A percentile compares a stretch with the other conserved stretches of the same genome.
These are phyloP conservation scores for Gouania willdenowi DNA, from an alignment of 2,797 vertebrate genomes.

Conservation along the genomic window DNA sequence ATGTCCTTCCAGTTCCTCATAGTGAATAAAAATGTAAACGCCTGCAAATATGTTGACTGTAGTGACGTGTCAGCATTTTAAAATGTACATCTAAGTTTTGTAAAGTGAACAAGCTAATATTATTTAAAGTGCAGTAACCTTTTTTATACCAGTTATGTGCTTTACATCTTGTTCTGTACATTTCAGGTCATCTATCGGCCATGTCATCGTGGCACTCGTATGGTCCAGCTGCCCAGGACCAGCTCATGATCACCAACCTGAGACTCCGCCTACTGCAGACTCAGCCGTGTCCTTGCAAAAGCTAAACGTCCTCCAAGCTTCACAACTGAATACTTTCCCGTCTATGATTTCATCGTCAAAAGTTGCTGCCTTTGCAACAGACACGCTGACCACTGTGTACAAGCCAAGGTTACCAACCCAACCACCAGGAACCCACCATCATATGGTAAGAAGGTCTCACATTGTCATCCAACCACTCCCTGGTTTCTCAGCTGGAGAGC, in stretches of 20 bases:
- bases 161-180: background rate
- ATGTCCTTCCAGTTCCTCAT: too few relatives aligned
- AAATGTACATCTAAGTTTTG: too few relatives aligned
- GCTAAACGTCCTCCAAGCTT: conserved; percentile 34
- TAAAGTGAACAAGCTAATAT: too few relatives aligned
- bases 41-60: too few relatives aligned
- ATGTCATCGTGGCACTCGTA: conserved; percentile 81
- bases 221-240: conserved; percentile 75
- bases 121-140: too few relatives aligned
- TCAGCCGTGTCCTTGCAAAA: conserved; percentile 86
- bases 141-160: too few relatives aligned
- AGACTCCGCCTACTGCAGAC: conserved; percentile 81
- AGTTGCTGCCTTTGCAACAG: conserved; percentile 95
- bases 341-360: conserved; percentile 93
- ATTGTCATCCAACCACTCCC: conserved; percentile 37
- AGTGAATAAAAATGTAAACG: too few relatives aligned
- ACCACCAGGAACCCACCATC: conserved; percentile 57
- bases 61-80: too few relatives aligned
- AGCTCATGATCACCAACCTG: conserved; percentile 90
- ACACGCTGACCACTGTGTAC: conserved; percentile 88
- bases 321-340: conserved; percentile 75
- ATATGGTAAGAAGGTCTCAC: conserved; percentile 76
- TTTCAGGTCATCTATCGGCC: conserved; percentile 90
- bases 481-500: conserved; percentile 30
- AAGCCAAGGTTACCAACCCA: conserved; percentile 71